Conservation (phyloP, 1,140 invertebrate species). For the Papilio aristodemus region DNA sequence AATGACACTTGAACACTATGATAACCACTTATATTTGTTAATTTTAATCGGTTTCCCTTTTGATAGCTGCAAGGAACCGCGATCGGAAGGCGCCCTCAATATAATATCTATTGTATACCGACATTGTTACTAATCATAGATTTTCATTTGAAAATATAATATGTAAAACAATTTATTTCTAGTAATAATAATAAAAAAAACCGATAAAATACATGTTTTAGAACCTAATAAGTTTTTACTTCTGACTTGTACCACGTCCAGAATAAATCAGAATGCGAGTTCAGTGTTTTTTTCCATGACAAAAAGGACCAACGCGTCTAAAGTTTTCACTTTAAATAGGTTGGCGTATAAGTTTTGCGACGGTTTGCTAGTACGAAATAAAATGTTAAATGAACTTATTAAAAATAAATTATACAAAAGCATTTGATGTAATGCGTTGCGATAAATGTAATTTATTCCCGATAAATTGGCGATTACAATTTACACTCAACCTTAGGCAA, state of each 20-base stretch:
- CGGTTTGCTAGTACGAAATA: neutral
- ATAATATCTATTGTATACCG: neutral
- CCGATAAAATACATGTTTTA: too few relatives aligned
- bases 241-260: too few relatives aligned
- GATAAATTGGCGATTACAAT: constrained; percentile 30
- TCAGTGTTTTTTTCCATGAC: too few relatives aligned
- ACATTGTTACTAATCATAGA: too few relatives aligned
- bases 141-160: too few relatives aligned
- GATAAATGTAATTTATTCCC: constrained; percentile 28
- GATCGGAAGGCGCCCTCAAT: neutral
- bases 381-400: neutral
- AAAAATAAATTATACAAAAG: constrained; percentile 2
- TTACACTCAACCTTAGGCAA: constrained; percentile 24
- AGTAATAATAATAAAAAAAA: too few relatives aligned
- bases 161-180: too few relatives aligned
- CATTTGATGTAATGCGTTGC: neutral
- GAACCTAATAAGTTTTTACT: too few relatives aligned
- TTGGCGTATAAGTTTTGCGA: too few relatives aligned
- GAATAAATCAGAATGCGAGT: too few relatives aligned
- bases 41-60: constrained; percentile 15
- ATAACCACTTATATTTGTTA: constrained; percentile 7
- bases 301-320: too few relatives aligned
- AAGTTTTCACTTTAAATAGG: too few relatives aligned
- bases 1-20: constrained; percentile 14
- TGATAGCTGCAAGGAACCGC: constrained; percentile 7